Percentiles rank a stretch among this genome's conserved stretches.
Evolutionary conservation across 2,888 invertebrate genomes (phyloP).

Genomic region (Allygus modestus): DNA sequence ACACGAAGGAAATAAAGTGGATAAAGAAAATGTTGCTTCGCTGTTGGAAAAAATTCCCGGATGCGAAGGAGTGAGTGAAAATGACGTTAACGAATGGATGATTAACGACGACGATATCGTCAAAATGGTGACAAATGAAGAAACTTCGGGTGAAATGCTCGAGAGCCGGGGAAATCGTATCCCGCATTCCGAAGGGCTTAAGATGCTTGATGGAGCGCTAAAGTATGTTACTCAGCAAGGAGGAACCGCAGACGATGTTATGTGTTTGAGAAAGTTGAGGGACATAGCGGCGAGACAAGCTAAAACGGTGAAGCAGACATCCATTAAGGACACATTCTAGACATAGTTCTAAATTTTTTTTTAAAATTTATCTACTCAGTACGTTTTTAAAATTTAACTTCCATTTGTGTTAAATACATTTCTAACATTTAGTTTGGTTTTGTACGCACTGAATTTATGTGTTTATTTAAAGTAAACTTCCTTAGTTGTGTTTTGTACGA

Average conservation of each 20-base stretch:
- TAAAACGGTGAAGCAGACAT: slow-evolving; percentile 39
- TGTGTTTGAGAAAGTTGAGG: slow-evolving; percentile 38
- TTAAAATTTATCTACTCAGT: too few relatives aligned
- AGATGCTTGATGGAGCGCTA: slow-evolving; percentile 49
- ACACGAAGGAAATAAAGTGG: slow-evolving; percentile 47
- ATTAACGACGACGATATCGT: slow-evolving; percentile 56
- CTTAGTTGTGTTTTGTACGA: too few relatives aligned
- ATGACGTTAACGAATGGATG: slow-evolving; percentile 62
- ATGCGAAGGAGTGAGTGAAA: slow-evolving; percentile 50
- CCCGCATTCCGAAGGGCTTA: slow-evolving; percentile 47
- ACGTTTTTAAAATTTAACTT: too few relatives aligned
- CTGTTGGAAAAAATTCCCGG: slow-evolving; percentile 60
- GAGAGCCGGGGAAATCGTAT: slow-evolving; percentile 10
- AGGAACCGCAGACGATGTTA: slow-evolving; percentile 32
- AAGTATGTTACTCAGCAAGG: slow-evolving; percentile 49
- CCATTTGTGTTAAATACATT: too few relatives aligned
- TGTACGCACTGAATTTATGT: too few relatives aligned
- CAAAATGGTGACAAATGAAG: slow-evolving; percentile 30
- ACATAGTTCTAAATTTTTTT: background rate
- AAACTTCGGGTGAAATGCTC: slow-evolving; percentile 29
- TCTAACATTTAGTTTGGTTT: too few relatives aligned
- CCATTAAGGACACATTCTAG: slow-evolving; percentile 23
- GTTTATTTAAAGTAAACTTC: too few relatives aligned
- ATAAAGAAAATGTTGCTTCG: slow-evolving; percentile 33
- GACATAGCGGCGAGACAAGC: slow-evolving; percentile 35